These are phyloP conservation scores for Piaya cayana DNA, from an alignment of 2,113 vertebrate genomes.

Conservation along the genomic window DNA sequence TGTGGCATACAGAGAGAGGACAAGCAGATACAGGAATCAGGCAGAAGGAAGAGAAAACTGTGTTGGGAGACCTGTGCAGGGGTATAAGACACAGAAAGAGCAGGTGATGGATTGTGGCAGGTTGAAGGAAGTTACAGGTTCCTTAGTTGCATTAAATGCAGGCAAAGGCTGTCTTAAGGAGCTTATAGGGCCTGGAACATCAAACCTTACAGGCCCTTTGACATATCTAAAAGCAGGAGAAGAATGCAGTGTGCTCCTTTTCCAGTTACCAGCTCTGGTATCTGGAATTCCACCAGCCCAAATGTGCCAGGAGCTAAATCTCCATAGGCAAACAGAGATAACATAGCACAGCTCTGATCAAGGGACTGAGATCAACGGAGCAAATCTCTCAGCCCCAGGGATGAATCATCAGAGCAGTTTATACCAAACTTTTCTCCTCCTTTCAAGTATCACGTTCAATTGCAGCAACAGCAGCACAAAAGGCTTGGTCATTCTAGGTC, in stretches of 20 bases:
- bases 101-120: neutral
- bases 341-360: slow-evolving; percentile 63
- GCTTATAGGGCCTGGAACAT: neutral
- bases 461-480: slow-evolving; percentile 46
- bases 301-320: slow-evolving; percentile 68
- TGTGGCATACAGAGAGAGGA: neutral
- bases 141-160: neutral
- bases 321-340: slow-evolving; percentile 57
- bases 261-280: neutral
- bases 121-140: neutral
- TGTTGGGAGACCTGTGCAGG: neutral
- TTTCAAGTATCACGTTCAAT: slow-evolving; percentile 64
- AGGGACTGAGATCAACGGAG: slow-evolving; percentile 56
- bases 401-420: slow-evolving; percentile 60
- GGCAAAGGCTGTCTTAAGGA: neutral
- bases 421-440: slow-evolving; percentile 47
- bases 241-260: slow-evolving; percentile 40
- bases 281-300: slow-evolving; percentile 47
- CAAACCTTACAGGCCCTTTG: neutral
- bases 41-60: neutral
- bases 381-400: slow-evolving; percentile 59
- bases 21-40: neutral
- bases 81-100: neutral
- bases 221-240: neutral
- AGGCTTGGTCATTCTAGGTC: slow-evolving; percentile 31